Conservation (phyloP, 2,113 vertebrate genomes). For the Tychaedon coryphoeus region DNA sequence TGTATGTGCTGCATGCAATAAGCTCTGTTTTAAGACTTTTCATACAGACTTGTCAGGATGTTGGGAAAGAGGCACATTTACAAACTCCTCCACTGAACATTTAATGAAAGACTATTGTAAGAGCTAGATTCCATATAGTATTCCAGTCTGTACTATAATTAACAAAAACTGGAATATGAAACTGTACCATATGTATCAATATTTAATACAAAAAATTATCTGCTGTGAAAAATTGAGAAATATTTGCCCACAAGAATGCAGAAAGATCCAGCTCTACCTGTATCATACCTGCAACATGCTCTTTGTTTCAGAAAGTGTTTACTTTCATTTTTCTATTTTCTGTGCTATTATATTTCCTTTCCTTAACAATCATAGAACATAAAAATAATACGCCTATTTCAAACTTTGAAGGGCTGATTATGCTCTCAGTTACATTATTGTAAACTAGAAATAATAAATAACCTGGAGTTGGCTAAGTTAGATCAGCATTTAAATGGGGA, state of each 20-base stretch:
- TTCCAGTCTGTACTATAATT: background rate
- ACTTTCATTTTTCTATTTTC: background rate
- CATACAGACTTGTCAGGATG: background rate
- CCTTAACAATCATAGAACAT: background rate
- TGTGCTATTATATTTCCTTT: background rate
- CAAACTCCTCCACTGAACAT: background rate
- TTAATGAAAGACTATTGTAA: background rate
- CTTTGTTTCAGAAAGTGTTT: background rate
- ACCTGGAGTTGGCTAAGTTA: background rate
- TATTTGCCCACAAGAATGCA: background rate
- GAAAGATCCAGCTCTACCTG: background rate
- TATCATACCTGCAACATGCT: background rate
- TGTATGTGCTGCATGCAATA: background rate
- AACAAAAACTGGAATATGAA: background rate
- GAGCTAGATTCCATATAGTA: background rate
- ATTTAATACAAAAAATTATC: background rate
- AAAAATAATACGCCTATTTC: background rate
- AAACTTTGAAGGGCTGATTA: background rate
- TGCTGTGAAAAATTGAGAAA: background rate
- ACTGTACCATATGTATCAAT: background rate
- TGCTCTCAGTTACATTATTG: background rate
- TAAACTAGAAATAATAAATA: background rate
- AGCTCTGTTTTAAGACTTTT: background rate
- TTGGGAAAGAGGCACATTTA: background rate
- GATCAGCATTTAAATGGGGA: background rate